Percentiles rank a stretch among this genome's conserved stretches.
Evolutionary conservation across 2,113 vertebrate genomes (phyloP).

Genomic region (Poeciliopsis turrubarensis): DNA sequence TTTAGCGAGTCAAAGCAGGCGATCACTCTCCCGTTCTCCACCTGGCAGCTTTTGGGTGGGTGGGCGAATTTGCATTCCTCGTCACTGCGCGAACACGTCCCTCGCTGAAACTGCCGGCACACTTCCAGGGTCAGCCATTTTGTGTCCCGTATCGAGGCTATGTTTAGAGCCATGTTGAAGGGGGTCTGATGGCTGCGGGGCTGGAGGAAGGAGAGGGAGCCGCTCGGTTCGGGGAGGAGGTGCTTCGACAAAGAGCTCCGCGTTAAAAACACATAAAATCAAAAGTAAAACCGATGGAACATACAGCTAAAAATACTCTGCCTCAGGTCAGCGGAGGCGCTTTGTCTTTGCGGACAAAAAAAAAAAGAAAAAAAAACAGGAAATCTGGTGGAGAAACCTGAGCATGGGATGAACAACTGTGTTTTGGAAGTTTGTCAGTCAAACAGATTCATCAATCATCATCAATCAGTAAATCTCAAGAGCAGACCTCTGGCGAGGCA

Average conservation of each 20-base stretch:
- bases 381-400: slow-evolving; percentile 47
- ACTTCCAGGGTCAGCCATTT: slow-evolving; percentile 99
- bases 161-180: slow-evolving; percentile 93
- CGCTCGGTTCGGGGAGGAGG: slow-evolving; percentile 39
- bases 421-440: slow-evolving; percentile 69
- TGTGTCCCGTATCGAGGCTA: slow-evolving; percentile 95
- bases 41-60: slow-evolving; percentile 98
- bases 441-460: slow-evolving; percentile 82
- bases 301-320: slow-evolving; percentile 43
- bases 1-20: slow-evolving; percentile 99
- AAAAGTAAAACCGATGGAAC: slow-evolving; percentile 45
- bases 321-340: slow-evolving; percentile 43
- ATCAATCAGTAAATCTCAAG: slow-evolving; percentile 83
- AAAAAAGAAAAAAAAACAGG: slow-evolving; percentile 43
- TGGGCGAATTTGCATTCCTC: slow-evolving; percentile 99
- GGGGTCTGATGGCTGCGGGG: slow-evolving; percentile 34
- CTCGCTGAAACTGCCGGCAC: slow-evolving; percentile 98
- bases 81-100: slow-evolving; percentile 97
- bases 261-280: slow-evolving; percentile 6
- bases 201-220: slow-evolving; percentile 43
- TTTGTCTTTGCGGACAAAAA: slow-evolving; percentile 44
- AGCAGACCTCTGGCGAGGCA: slow-evolving; percentile 75
- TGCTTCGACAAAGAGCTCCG: slow-evolving; percentile 11
- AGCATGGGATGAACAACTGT: slow-evolving; percentile 57
- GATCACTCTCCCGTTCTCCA: slow-evolving; percentile 98